Conservation (phyloP, 2,797 vertebrate species). For the Enteromius unitaeniatus region DNA sequence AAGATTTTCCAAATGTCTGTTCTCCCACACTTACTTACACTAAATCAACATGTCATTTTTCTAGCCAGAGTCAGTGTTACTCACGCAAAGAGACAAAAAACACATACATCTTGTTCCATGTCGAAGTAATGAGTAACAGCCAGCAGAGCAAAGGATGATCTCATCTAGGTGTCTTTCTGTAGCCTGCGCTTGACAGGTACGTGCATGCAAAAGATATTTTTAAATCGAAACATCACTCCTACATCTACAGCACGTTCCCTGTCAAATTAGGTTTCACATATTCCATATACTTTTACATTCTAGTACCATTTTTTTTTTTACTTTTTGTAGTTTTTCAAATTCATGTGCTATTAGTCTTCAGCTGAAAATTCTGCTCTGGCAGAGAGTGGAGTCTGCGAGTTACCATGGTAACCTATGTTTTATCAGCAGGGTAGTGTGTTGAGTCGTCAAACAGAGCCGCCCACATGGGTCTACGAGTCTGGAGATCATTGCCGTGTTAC, state of each 20-base stretch:
- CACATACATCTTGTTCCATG: not conserved
- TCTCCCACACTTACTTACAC: slow-evolving; percentile 34
- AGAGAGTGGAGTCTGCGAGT: slow-evolving; percentile 44
- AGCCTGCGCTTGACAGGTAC: slow-evolving; percentile 1
- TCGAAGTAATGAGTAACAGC: slow-evolving; percentile 17
- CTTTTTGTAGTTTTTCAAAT: slow-evolving; percentile 24
- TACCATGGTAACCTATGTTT: slow-evolving; percentile 60
- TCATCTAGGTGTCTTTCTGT: slow-evolving; percentile 10
- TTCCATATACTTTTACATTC: slow-evolving; percentile 8
- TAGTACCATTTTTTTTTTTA: not conserved
- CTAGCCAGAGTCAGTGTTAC: not conserved
- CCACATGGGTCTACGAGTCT: slow-evolving; percentile 45
- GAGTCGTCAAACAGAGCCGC: slow-evolving; percentile 60
- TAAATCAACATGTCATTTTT: slow-evolving; percentile 9
- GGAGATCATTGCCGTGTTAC: slow-evolving; percentile 47
- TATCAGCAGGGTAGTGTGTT: slow-evolving; percentile 49
- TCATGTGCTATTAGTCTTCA: not conserved
- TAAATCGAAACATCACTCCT: slow-evolving; percentile 34
- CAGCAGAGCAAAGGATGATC: slow-evolving; percentile 17
- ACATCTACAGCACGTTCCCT: not conserved
- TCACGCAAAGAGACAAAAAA: not conserved
- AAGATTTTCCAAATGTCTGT: slow-evolving; percentile 3
- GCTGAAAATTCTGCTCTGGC: slow-evolving; percentile 35
- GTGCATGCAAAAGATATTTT: not conserved
- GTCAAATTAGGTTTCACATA: slow-evolving; percentile 14